These are phyloP conservation scores for Ataeniobius toweri DNA, from an alignment of 2,797 vertebrate genomes.

Conservation along the genomic window DNA sequence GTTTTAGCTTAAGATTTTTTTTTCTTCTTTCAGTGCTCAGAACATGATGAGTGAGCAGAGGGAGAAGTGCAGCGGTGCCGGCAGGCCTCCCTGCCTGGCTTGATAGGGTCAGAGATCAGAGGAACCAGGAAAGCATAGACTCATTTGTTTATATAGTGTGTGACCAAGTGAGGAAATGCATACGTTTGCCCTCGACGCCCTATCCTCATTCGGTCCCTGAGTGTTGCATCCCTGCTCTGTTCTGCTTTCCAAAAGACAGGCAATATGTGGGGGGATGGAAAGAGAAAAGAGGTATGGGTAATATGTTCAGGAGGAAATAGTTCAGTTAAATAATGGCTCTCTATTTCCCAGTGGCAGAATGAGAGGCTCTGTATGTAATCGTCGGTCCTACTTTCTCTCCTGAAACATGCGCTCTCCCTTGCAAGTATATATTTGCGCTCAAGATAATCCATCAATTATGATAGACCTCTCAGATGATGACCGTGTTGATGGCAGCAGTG, in stretches of 20 bases:
- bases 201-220: slow-evolving; percentile 64
- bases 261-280: slow-evolving; percentile 75
- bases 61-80: slow-evolving; percentile 45
- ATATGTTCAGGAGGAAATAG: slow-evolving; percentile 84
- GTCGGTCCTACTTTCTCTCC: slow-evolving; percentile 70
- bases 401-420: slow-evolving; percentile 77
- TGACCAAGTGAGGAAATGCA: slow-evolving; percentile 80
- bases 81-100: slow-evolving; percentile 56
- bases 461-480: slow-evolving; percentile 82
- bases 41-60: slow-evolving; percentile 64
- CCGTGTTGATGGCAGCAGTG: slow-evolving; percentile 75
- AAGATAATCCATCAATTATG: slow-evolving; percentile 88
- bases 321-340: slow-evolving; percentile 86
- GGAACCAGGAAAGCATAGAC: slow-evolving; percentile 66
- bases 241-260: slow-evolving; percentile 81
- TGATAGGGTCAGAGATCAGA: slow-evolving; percentile 81
- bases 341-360: slow-evolving; percentile 77
- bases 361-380: slow-evolving; percentile 76
- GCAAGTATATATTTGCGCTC: slow-evolving; percentile 83
- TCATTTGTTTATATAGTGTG: slow-evolving; percentile 84
- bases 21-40: slow-evolving; percentile 29
- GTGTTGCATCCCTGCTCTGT: slow-evolving; percentile 68
- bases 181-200: slow-evolving; percentile 74
- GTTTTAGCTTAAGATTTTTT: slow-evolving; percentile 55
- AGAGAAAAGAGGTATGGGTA: slow-evolving; percentile 72